Percentiles rank a stretch among this genome's conserved stretches.
Evolutionary conservation across 2,113 vertebrate genomes (phyloP).

Genomic region (Holacanthus passer): DNA sequence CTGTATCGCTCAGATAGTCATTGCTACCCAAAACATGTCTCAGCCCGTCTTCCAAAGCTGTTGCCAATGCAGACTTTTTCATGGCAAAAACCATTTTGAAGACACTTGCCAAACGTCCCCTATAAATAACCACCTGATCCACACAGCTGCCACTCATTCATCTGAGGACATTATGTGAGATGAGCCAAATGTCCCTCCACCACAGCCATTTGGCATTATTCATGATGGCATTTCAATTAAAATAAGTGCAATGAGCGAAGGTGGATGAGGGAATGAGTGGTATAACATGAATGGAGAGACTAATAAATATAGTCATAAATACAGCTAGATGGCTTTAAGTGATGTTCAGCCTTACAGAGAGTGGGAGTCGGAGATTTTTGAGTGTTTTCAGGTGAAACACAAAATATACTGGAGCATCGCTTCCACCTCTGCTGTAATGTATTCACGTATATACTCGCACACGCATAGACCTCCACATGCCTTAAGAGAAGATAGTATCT

Average conservation of each 20-base stretch:
- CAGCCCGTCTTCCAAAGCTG: slow-evolving; percentile 25
- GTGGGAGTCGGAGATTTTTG: not conserved
- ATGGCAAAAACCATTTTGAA: slow-evolving; percentile 48
- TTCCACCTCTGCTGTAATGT: not conserved
- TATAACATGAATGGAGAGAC: slow-evolving; percentile 56
- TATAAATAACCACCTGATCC: slow-evolving; percentile 60
- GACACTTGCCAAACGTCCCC: slow-evolving; percentile 48
- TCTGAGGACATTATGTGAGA: slow-evolving; percentile 40
- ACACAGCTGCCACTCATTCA: slow-evolving; percentile 60
- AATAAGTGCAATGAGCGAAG: slow-evolving; percentile 64
- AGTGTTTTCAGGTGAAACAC: slow-evolving; percentile 35
- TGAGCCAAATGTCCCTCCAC: slow-evolving; percentile 59
- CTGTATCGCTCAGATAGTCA: slow-evolving; percentile 46
- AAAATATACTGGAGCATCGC: not conserved
- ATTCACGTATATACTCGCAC: not conserved
- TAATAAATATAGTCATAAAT: slow-evolving; percentile 64
- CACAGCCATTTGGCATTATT: slow-evolving; percentile 56
- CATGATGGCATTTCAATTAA: slow-evolving; percentile 71
- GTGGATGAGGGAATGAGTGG: slow-evolving; percentile 57
- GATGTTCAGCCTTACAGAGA: slow-evolving; percentile 11
- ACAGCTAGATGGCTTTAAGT: slow-evolving; percentile 29
- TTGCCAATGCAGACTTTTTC: slow-evolving; percentile 44
- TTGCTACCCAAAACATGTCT: slow-evolving; percentile 63
- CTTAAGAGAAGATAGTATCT: slow-evolving; percentile 14
- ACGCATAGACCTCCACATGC: not conserved